These are phyloP conservation scores for Anas bahamensis DNA, from an alignment of 2,797 vertebrate species.

Conservation along the genomic window DNA sequence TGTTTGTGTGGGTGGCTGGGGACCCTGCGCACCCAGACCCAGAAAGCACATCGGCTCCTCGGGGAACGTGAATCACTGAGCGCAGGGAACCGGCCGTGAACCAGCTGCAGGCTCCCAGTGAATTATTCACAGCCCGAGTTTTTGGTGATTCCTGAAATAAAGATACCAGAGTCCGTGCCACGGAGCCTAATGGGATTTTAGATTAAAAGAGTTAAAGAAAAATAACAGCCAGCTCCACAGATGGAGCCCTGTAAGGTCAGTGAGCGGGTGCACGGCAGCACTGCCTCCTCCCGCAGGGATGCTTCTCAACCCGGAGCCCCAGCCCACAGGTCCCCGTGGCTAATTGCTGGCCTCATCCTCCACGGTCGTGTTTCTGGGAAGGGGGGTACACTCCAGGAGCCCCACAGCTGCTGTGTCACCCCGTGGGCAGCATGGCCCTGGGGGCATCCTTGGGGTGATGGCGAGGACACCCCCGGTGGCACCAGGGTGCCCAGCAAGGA, in stretches of 20 bases:
- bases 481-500: background rate
- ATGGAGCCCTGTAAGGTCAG: slow-evolving; percentile 60
- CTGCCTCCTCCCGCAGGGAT: background rate
- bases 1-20: background rate
- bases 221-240: slow-evolving; percentile 65
- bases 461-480: background rate
- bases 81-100: slow-evolving; percentile 8
- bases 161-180: background rate
- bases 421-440: too few species aligned
- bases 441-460: too few species aligned
- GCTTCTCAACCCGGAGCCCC: background rate
- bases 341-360: background rate
- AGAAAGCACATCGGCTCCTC: slow-evolving; percentile 34
- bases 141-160: slow-evolving; percentile 41
- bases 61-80: slow-evolving; percentile 66
- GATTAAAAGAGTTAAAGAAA: slow-evolving; percentile 61
- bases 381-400: too few species aligned
- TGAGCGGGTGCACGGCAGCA: background rate
- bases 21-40: background rate
- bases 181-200: slow-evolving; percentile 61
- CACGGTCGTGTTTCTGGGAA: background rate
- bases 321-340: background rate
- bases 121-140: slow-evolving; percentile 58
- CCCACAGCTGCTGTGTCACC: too few species aligned
- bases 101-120: background rate